Evolutionary conservation across 1,140 invertebrate genomes (phyloP), one percentile per base, ranked within the genome.

Genomic region (Drosophila eugracilis): DNA sequence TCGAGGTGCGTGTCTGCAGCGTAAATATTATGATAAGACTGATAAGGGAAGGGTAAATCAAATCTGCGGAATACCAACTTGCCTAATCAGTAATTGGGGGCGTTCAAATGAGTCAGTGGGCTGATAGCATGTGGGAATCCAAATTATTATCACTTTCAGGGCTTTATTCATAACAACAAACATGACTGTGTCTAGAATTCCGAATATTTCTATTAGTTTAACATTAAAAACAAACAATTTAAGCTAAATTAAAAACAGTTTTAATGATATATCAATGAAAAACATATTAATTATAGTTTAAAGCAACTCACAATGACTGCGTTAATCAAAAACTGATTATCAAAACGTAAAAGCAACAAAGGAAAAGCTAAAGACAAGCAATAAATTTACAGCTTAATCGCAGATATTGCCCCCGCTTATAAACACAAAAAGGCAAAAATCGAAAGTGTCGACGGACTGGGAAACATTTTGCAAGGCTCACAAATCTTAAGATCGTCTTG

Each of bases 81-180:
- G 34, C 28, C 41, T 21, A 63, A 60, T 74, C 69, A 73, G 41
- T 42, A 54, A 48, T 71, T 73, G 48, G 70, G 69, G 58, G 57
- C 57, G 58, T 54, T n/a, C n/a, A 9, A 24, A 34, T 74, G 70
- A 74, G 36, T 73, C 69, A 74, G 47, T 30, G 15, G 15, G 6
- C 24, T 34, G 67, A 59, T 71, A 72, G 14, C 21, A 60, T 7
- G 5, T 26, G 55, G 47, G 48, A 62, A 72, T 47, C 42, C 47
- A 41, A 24, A 1, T 36, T 47, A 19, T 62, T 65, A 60, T 65
- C 41, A 28, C 12, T 0, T 14, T 21, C 5, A 5, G 5, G n/a
- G 6, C 36, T 42, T 22, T 62, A 54, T 19, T 21, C 24, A 19
- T 17, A 12, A 10, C 14, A 47, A 15, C 24, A 28, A 32, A 32